Evolutionary conservation across 2,113 vertebrate genomes (phyloP), one percentile per base, ranked within the genome.

Genomic region (Apeltes quadracus): DNA sequence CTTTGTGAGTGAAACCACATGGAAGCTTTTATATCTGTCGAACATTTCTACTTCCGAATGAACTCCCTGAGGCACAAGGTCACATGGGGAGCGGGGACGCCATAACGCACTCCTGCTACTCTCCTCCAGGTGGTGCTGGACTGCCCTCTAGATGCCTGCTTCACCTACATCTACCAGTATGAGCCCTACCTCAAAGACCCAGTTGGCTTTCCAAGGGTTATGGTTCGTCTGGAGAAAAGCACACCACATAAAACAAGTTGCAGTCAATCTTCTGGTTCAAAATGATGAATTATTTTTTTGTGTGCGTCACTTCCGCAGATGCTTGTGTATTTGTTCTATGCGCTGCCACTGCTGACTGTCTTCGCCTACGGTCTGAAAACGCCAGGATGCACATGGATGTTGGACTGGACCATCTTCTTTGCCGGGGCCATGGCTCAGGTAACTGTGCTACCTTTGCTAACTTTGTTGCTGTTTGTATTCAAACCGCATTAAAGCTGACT

Each of bases 171-270:
- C 66, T 97, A 98, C 86, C 96, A 95, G 87, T 96, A 94, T 1
- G 97, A 99, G 84, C 97, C 97, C 0, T 98, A 97, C 74, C 94
- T 99, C 86, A 94, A 95, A 20, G 97, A 98, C 79, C 96, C 96
- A 0, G 95, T 96, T 0, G 95, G 93, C 18, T 99, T 98, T 72
- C 95, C 97, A 25, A 95, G 94, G 72, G 88, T 98, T 58, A 96
- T 93, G 95, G 97, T 98, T 59, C 88, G 93, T 72, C 9, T 11
- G 29, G 2, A 41, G 50, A 61, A 6, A 4, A n/a, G 13, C 20
- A 25, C 38, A 9, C 0, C 13, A 1, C 15, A 22, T 46, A 23
- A 4, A 75, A 36, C 0, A 1, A n/a, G 20, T 54, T 25, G 3
- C 18, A 5, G 5, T 70, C 11, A 34, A 7, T 32, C 1, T 36